Base-by-base conservation (phyloP, 2,888 invertebrate genomes). In the Nomada fabriciana region DNA sequence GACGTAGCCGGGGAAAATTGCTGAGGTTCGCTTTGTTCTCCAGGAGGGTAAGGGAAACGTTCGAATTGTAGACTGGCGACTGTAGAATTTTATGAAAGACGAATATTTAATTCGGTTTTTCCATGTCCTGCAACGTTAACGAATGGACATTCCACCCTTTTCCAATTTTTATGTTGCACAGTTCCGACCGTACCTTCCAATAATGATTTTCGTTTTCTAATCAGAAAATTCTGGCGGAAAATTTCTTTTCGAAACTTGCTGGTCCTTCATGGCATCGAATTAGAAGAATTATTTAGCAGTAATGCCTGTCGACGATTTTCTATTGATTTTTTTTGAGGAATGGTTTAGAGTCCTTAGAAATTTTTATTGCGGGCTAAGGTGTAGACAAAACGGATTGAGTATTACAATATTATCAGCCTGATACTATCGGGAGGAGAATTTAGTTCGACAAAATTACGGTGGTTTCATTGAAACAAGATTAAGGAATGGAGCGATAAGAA, bases 21-120 rank as follows among this genome's bases (percentile, higher is more conserved):
- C 72, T 52, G n/a, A 47, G 43, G 57, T 73, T 69, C 47, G 25
- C 72, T 72, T 67, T 77, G 77, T 72, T 63, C 57, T n/a, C 68
- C 42, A 4, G 11, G 63, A 50, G 25, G 63, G 55, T 20, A 72
- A 52, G 29, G 55, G 61, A 53, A 64, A 64, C 42, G 59, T 64
- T 64, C 55, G 43, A 71, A 65, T 52, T 7, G 18, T 59, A 42
- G 15, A 63, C 23, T 15, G 23, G 36, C n/a, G 5, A 50, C 20
- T 2, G 70, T 3, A 1, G 23, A 59, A 50, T 74, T 60, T 50
- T 67, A 23, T 42, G 61, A 67, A 59, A 59, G 23, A 50, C 36
- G 59, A 67, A 74, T 59, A 74, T 74, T 74, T 74, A 59, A 67
- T 59, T 67, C 65, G 29, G 50, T 9, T 36, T 59, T 67, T n/a